phyloP scores from a whole-genome alignment of 2,113 vertebrate genomes.

The Aepyceros melampus region DNA sequence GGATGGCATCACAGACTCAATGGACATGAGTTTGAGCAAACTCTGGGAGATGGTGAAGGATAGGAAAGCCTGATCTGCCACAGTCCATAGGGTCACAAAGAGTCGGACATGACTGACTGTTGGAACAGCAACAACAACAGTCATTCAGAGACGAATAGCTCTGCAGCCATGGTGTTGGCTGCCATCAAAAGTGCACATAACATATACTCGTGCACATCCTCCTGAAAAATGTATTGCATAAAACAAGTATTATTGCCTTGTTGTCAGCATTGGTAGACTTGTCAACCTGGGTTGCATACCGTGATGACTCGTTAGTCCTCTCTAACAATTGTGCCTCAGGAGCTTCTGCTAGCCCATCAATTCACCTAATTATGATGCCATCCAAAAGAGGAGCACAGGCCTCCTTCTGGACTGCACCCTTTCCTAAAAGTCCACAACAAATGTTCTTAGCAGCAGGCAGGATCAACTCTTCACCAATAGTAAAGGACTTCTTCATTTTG shows the following conservation, averaged over 20 bases:
- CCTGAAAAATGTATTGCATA: background rate
- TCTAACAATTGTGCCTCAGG: background rate
- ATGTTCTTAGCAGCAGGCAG: background rate
- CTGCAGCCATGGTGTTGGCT: background rate
- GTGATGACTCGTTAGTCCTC: background rate
- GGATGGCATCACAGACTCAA: background rate
- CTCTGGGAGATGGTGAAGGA: background rate
- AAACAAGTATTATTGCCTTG: background rate
- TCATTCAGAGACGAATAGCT: background rate
- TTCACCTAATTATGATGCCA: background rate
- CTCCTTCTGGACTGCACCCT: background rate
- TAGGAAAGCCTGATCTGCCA: background rate
- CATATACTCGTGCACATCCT: background rate
- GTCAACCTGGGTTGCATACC: background rate
- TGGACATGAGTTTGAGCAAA: background rate
- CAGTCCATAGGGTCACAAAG: background rate
- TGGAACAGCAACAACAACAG: background rate
- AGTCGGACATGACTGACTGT: background rate
- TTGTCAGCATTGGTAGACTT: background rate
- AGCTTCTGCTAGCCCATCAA: background rate
- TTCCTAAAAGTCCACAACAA: background rate
- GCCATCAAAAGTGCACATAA: background rate
- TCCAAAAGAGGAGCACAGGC: background rate
- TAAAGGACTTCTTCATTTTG: background rate
- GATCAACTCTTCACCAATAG: background rate